These are phyloP conservation scores for Eudemis profundana DNA, from an alignment of 2,888 invertebrate species.

Conservation along the genomic window DNA sequence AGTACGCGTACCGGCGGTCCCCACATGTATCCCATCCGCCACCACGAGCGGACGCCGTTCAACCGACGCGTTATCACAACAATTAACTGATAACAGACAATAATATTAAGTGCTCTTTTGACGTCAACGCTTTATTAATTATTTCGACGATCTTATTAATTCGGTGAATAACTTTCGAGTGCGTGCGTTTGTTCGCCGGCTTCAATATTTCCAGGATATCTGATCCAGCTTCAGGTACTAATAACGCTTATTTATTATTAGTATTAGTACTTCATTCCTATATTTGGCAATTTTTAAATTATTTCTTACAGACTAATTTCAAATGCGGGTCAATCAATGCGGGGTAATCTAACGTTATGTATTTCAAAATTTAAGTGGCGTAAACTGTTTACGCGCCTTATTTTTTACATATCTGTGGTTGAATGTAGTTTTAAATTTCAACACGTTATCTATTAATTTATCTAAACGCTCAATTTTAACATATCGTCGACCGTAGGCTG, in stretches of 20 bases:
- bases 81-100: constrained; percentile 67
- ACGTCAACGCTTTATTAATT: constrained; percentile 53
- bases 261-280: too few species aligned
- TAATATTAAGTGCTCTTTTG: constrained; percentile 56
- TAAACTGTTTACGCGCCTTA: too few species aligned
- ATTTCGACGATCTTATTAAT: neutral
- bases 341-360: too few species aligned
- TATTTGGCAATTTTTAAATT: too few species aligned
- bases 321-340: too few species aligned
- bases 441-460: too few species aligned
- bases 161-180: constrained; percentile 1
- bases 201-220: constrained; percentile 35
- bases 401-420: too few species aligned
- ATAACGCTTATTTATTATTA: constrained; percentile 3
- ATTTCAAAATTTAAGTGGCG: too few species aligned
- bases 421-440: too few species aligned
- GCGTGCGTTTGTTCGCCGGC: neutral
- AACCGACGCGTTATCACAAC: constrained; percentile 62
- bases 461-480: too few species aligned
- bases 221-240: constrained; percentile 18
- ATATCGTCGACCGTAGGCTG: too few species aligned
- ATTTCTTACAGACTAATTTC: too few species aligned
- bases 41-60: constrained; percentile 57
- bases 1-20: constrained; percentile 58
- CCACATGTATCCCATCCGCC: constrained; percentile 66